These are phyloP conservation scores for Spisula subtruncata DNA, from an alignment of 2,888 invertebrate species.

Conservation along the genomic window DNA sequence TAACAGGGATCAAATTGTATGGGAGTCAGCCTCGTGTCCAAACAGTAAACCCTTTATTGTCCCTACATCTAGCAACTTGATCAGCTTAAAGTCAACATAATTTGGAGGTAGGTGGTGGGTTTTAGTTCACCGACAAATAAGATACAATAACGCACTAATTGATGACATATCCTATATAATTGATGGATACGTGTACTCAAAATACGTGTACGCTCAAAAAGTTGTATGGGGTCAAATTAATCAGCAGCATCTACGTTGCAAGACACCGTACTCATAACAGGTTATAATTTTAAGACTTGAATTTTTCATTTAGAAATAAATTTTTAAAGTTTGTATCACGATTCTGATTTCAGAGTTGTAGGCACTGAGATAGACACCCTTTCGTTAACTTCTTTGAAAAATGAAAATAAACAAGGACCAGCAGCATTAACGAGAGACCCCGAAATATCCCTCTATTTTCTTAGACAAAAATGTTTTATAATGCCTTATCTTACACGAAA, in stretches of 20 bases:
- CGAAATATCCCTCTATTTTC: no score
- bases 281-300: no score
- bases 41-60: neutral
- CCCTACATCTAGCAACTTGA: neutral
- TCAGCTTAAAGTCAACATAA: constrained; percentile 17
- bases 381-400: no score
- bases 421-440: no score
- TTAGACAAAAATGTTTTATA: no score
- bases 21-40: constrained; percentile 16
- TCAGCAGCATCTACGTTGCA: neutral
- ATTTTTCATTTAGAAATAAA: no score
- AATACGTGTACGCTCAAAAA: neutral
- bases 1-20: constrained; percentile 28
- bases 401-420: no score
- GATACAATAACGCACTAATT: constrained; percentile 3
- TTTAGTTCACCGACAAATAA: neutral
- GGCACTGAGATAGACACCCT: no score
- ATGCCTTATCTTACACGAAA: no score
- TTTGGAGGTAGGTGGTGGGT: neutral
- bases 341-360: no score
- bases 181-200: neutral
- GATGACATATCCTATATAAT: neutral
- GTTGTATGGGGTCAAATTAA: neutral
- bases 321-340: no score
- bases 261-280: no score